Evolutionary conservation across 1,140 invertebrate genomes (phyloP).

Genomic region (Bombus fervidus): DNA sequence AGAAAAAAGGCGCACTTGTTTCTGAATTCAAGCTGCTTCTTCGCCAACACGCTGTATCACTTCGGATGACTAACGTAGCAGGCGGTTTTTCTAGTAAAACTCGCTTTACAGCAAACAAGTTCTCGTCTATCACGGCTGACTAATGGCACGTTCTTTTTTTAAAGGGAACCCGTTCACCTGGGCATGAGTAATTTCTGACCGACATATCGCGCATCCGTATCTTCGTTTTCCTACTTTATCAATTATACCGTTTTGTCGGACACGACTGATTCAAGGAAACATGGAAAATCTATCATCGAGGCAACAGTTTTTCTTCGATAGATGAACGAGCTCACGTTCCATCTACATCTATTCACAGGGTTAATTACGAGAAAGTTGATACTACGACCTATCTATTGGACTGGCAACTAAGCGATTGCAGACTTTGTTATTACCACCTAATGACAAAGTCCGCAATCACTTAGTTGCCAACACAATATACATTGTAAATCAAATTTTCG

Average conservation of each 20-base stretch:
- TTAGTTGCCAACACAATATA: no score
- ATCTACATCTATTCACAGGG: no score
- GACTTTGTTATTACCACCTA: no score
- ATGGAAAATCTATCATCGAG: background rate
- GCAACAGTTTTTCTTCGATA: background rate
- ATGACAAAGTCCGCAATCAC: rapidly evolving
- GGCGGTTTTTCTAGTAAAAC: background rate
- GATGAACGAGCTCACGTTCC: background rate
- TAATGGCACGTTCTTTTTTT: background rate
- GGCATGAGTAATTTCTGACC: constrained; percentile 11
- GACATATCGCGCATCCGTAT: background rate
- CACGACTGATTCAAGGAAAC: background rate
- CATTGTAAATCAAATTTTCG: no score
- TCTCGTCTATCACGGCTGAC: constrained; percentile 4
- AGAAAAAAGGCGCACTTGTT: background rate
- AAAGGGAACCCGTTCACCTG: background rate
- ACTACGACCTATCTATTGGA: no score
- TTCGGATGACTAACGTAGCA: background rate
- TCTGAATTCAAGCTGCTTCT: no score
- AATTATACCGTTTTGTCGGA: constrained; percentile 10
- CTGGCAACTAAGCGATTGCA: no score
- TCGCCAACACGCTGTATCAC: background rate
- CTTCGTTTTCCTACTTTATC: background rate
- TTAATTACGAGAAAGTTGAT: no score
- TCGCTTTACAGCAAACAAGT: constrained; percentile 17